phyloP scores from a whole-genome alignment of 2,113 vertebrate genomes.

The Uria lomvia region DNA sequence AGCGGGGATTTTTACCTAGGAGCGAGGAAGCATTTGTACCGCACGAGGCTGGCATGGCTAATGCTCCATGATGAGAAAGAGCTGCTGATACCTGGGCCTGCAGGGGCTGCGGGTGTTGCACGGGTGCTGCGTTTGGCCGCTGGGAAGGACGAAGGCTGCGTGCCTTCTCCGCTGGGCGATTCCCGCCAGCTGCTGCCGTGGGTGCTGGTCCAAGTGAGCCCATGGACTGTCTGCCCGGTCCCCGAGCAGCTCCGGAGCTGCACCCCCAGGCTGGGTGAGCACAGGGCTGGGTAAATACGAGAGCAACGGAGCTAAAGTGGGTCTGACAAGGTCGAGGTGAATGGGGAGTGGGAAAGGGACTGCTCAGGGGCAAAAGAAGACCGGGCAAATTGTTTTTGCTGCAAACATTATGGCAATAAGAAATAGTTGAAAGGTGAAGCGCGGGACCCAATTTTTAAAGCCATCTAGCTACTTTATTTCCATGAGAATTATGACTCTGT shows the following conservation, averaged over 20 bases:
- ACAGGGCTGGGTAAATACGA: background rate
- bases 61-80: background rate
- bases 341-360: background rate
- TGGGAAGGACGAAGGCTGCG: rapidly evolving
- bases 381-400: background rate
- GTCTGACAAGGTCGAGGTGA: background rate
- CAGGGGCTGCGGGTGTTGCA: rapidly evolving
- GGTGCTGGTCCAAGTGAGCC: background rate
- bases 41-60: rapidly evolving
- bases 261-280: background rate
- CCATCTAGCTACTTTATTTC: background rate
- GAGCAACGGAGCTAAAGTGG: background rate
- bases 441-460: background rate
- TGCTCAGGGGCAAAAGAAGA: background rate
- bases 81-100: background rate
- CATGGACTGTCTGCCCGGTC: rapidly evolving
- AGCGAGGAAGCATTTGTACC: rapidly evolving
- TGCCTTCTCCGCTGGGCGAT: rapidly evolving
- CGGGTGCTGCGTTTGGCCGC: rapidly evolving
- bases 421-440: background rate
- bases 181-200: rapidly evolving
- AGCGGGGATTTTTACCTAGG: background rate
- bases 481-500: background rate
- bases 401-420: background rate
- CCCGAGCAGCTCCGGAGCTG: background rate